phyloP scores from a whole-genome alignment of 2,888 invertebrate genomes.

The Amphiduros pacificus region DNA sequence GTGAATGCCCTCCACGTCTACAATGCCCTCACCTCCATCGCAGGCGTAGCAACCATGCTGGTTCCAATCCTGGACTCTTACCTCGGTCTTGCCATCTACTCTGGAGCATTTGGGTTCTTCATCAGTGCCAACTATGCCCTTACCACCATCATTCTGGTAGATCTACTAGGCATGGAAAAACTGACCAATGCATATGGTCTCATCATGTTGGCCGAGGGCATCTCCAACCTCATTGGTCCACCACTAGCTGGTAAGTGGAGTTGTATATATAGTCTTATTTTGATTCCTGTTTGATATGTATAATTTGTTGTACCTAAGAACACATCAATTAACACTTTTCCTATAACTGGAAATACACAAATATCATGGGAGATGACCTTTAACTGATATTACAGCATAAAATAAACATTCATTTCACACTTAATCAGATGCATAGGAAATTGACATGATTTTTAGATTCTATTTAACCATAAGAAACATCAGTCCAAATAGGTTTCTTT shows the following conservation, averaged over 20 bases:
- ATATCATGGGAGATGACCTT: no score
- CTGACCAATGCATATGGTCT: constrained; percentile 91
- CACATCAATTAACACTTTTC: no score
- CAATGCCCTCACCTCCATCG: constrained; percentile 70
- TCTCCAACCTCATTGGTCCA: constrained; percentile 87
- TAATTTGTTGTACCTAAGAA: no score
- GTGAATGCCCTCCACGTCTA: constrained; percentile 83
- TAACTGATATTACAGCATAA: no score
- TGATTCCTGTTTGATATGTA: no score
- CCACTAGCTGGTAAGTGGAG: constrained; percentile 75
- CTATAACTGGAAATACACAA: no score
- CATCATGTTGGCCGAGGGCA: constrained; percentile 82
- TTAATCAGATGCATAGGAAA: no score
- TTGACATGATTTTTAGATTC: no score
- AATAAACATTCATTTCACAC: no score
- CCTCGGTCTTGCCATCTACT: constrained; percentile 34
- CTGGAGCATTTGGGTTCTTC: constrained; percentile 75
- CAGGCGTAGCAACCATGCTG: constrained; percentile 55
- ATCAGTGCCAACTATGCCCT: constrained; percentile 91
- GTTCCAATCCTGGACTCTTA: constrained; percentile 45
- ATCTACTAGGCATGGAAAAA: constrained; percentile 84
- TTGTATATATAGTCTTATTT: no score
- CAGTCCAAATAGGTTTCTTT: no score
- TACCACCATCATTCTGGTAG: constrained; percentile 86
- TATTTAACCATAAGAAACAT: no score